Base-by-base conservation (phyloP, 2,888 invertebrate species). In the Platycheirus rosarum region DNA sequence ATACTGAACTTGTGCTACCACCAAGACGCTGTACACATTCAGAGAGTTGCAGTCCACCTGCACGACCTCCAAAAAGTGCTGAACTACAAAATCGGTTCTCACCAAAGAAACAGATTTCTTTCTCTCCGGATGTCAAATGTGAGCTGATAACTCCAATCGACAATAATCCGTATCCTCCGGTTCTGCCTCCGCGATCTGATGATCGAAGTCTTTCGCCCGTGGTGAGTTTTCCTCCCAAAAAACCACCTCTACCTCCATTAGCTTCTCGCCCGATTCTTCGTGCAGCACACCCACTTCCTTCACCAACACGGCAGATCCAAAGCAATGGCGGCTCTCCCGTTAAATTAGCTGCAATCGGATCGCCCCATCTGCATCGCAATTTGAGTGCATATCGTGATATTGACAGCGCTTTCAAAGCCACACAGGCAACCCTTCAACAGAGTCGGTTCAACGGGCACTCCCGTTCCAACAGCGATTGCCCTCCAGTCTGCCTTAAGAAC, bases 181-280 rank as follows among this genome's bases (percentile, higher is more conserved):
- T 70, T 29, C 66, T 89, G 13, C 90, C 90, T 3, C 89, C 90
- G 6, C 86, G 90, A 14, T 84, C 85, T 63, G 84, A 82, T 9
- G 80, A 68, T 48, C 85, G 44, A 26, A 80, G 85, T 63, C 62
- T 84, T n/a, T 82, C 85, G 8, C 78, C 86, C 35, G 85, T 85
- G 87, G 89, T 89, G 88, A 88, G 88, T 87, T 86, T 86, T 63
- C 93, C 94, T 23, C 94, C 94, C 8, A 94, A 94, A 87, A 95
- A 95, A 89, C 95, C 95, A 37, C 94, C 95, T 26, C 88, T 95
- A 86, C 95, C 95, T 75, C 94, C 95, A 16, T 93, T 94, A 46
- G 93, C 94, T 63, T 86, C 86, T 75, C 88, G 89, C 60, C 89
- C 90, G 29, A 86, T 86, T 51, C 80, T 87, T 57, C 88, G 89